phyloP scores from a whole-genome alignment of 2,797 vertebrate species.

The Poecilia wingei region DNA sequence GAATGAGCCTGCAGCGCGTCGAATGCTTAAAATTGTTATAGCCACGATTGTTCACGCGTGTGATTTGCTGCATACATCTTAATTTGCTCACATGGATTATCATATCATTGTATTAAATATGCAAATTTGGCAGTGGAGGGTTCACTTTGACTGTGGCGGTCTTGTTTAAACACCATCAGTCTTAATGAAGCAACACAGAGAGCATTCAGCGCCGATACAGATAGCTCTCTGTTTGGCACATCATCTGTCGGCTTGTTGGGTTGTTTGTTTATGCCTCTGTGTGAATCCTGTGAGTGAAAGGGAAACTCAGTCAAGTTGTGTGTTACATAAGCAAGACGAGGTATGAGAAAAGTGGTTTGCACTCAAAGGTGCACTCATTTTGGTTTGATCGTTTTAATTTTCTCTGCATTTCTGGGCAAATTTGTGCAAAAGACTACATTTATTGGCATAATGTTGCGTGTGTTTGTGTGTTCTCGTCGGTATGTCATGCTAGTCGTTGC shows the following conservation, averaged over 20 bases:
- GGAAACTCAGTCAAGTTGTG: conserved; percentile 39
- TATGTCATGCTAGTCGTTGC: conserved; percentile 47
- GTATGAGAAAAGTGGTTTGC: conserved; percentile 25
- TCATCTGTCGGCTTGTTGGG: conserved; percentile 74
- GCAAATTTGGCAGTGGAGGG: conserved; percentile 72
- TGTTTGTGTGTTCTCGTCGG: conserved; percentile 35
- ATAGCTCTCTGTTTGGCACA: conserved; percentile 76
- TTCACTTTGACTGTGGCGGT: conserved; percentile 69
- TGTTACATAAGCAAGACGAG: conserved; percentile 33
- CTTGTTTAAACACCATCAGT: conserved; percentile 75
- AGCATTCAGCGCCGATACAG: conserved; percentile 69
- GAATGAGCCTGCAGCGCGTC: conserved; percentile 19
- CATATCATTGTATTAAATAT: conserved; percentile 76
- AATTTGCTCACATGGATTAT: conserved; percentile 73
- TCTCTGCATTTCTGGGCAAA: neutral
- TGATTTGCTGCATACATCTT: conserved; percentile 72
- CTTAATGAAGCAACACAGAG: conserved; percentile 74
- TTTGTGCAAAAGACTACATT: conserved; percentile 15
- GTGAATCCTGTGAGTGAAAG: conserved; percentile 58
- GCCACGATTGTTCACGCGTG: conserved; percentile 49
- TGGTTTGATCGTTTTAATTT: conserved; percentile 3
- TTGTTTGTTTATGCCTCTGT: conserved; percentile 72
- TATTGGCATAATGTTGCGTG: conserved; percentile 8
- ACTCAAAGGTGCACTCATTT: conserved; percentile 36
- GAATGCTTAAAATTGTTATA: conserved; percentile 52